Evolutionary conservation across 2,888 invertebrate species (phyloP).

Genomic region (Heteropelma amictum): DNA sequence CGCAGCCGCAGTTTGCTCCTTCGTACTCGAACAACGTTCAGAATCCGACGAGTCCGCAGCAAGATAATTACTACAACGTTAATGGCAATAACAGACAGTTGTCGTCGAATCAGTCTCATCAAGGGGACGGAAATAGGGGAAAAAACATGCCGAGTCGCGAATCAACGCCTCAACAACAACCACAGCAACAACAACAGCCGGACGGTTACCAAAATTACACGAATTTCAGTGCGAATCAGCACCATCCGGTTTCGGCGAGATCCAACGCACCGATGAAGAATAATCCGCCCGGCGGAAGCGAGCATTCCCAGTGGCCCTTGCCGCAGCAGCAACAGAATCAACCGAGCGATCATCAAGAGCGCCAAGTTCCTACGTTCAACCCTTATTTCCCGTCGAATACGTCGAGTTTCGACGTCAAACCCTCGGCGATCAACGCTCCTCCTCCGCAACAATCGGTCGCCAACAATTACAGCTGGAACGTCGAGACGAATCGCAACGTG

Average conservation of each 20-base stretch:
- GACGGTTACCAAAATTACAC: conserved; percentile 66
- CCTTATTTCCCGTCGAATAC: conserved; percentile 44
- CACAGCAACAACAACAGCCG: conserved; percentile 60
- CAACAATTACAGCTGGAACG: conserved; percentile 69
- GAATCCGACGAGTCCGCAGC: conserved; percentile 60
- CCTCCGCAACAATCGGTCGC: conserved; percentile 47
- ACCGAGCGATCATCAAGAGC: conserved; percentile 31
- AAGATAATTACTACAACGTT: conserved; percentile 71
- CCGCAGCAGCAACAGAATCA: conserved; percentile 35
- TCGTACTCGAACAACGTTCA: conserved; percentile 66
- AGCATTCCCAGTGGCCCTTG: conserved; percentile 47
- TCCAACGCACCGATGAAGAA: conserved; percentile 36
- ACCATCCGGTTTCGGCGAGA: conserved; percentile 52
- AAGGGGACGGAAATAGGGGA: conserved; percentile 57
- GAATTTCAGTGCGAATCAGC: conserved; percentile 64
- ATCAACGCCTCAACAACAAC: conserved; percentile 64
- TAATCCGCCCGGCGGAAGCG: conserved; percentile 6
- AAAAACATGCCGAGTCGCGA: conserved; percentile 59
- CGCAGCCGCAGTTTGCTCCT: conserved; percentile 58
- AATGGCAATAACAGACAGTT: conserved; percentile 70
- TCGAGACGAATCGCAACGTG: conserved; percentile 59
- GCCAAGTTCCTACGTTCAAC: conserved; percentile 45
- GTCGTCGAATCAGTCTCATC: conserved; percentile 60
- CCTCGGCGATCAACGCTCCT: background rate
- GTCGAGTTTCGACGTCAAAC: conserved; percentile 32